Evolutionary conservation across 1,140 invertebrate species (phyloP).

Genomic region (Bacillus rossius): DNA sequence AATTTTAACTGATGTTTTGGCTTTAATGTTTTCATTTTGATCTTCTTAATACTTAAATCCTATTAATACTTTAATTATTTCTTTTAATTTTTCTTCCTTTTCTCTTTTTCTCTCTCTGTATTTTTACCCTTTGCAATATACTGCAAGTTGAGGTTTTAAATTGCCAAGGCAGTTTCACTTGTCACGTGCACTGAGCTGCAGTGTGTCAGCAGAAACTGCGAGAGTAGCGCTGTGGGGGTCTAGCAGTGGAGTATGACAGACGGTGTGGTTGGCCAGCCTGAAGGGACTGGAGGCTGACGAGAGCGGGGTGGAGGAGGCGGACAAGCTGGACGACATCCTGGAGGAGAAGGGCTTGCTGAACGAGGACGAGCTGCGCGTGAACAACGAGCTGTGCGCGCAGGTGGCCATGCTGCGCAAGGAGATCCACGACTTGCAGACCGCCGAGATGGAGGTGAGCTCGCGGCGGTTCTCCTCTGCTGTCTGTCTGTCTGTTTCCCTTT

Average conservation of each 20-base stretch:
- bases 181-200: too few species aligned
- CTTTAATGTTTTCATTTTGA: too few species aligned
- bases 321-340: constrained; percentile 7
- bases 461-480: background rate
- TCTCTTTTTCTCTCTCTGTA: too few species aligned
- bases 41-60: too few species aligned
- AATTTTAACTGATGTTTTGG: too few species aligned
- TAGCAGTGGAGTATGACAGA: background rate
- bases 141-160: too few species aligned
- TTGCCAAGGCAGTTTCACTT: too few species aligned
- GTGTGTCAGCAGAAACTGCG: too few species aligned
- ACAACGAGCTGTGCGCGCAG: constrained; percentile 64
- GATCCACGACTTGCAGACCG: constrained; percentile 69
- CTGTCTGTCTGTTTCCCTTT: background rate
- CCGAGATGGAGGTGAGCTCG: constrained; percentile 63
- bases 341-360: constrained; percentile 20
- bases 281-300: background rate
- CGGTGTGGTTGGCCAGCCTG: background rate
- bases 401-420: constrained; percentile 75
- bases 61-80: too few species aligned
- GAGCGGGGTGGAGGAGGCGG: background rate
- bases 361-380: constrained; percentile 45
- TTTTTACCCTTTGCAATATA: too few species aligned
- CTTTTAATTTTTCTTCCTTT: too few species aligned
- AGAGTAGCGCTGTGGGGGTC: too few species aligned